Evolutionary conservation across 2,797 vertebrate species (phyloP), one percentile per base, ranked within the genome.

Genomic region (Trichosurus vulpecula): DNA sequence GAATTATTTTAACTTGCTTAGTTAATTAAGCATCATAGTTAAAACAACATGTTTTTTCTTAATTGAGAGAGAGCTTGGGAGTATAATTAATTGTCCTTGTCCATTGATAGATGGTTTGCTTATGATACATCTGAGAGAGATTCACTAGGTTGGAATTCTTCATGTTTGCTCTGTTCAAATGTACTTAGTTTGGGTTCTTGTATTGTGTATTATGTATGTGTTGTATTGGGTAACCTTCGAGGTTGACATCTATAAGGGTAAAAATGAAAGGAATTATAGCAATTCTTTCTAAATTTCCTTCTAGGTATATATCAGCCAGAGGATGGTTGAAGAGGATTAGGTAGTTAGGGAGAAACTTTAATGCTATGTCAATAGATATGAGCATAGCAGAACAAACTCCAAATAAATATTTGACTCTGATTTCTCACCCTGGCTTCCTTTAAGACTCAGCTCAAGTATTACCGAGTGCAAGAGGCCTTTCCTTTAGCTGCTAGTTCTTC

Each of bases 121-220:
- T 81, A 81, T 81, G n/a, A 47, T 81, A 13, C 22, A 47, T 81
- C 66, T 81, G 22, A 81, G 66, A 74, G 5, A 47, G 58, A 14
- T 81, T 81, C 66, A 81, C 13, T 47, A 81, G 19, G 6, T 47
- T 81, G 66, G 19, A 81, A 47, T 81, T 81, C 66, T 95, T 93
- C 30, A 57, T 93, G 14, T 95, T 94, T 92, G 66, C 22, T 92
- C 52, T 94, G 74, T 96, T 19, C 52, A 81, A 1, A n/a, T 92
- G 41, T 94, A 14, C 35, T 52, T 22, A 58, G 93, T 81, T 92
- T 51, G 29, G 51, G 94, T 90, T 22, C 35, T 74, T 22, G n/a
- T 74, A n/a, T n/a, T n/a, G n/a, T 74, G 74, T 41, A 74, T 81
- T 30, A 29, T 74, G 35, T 74, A 74, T n/a, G 16, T 41, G 61